These are phyloP conservation scores for Machaerirhynchus nigripectus DNA, from an alignment of 2,113 vertebrate species.

Conservation along the genomic window DNA sequence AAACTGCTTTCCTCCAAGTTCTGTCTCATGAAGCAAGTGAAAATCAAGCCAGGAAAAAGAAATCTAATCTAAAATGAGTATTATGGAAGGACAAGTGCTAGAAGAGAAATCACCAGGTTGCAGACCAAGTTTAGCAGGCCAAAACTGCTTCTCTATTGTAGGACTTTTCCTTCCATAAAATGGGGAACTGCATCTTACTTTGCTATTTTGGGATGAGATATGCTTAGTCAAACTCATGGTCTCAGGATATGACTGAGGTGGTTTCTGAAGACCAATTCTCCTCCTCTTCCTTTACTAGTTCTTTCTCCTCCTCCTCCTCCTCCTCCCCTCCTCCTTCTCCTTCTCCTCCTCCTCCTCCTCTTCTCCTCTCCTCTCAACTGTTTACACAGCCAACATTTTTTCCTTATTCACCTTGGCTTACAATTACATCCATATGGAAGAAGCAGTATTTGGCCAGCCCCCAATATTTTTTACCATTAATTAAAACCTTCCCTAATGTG, in stretches of 20 bases:
- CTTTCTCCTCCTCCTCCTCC: background rate
- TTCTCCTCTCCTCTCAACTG: background rate
- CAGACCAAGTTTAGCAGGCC: background rate
- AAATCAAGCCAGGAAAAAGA: background rate
- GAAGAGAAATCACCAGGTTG: background rate
- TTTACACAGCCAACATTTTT: background rate
- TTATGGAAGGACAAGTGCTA: background rate
- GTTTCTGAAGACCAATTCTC: background rate
- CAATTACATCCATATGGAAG: background rate
- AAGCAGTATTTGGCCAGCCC: background rate
- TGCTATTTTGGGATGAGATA: background rate
- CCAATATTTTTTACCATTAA: background rate
- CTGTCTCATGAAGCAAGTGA: background rate
- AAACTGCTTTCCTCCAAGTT: background rate
- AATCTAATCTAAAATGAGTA: background rate
- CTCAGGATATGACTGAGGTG: background rate
- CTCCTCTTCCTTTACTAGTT: background rate
- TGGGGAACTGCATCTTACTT: background rate
- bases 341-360: background rate
- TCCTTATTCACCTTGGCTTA: background rate
- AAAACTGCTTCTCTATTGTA: background rate
- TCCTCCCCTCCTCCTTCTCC: background rate
- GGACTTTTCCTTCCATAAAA: background rate
- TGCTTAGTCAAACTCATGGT: background rate
- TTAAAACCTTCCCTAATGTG: conserved; percentile 5